Evolutionary conservation across 1,140 invertebrate species (phyloP).

Genomic region (Cydia pomonella): DNA sequence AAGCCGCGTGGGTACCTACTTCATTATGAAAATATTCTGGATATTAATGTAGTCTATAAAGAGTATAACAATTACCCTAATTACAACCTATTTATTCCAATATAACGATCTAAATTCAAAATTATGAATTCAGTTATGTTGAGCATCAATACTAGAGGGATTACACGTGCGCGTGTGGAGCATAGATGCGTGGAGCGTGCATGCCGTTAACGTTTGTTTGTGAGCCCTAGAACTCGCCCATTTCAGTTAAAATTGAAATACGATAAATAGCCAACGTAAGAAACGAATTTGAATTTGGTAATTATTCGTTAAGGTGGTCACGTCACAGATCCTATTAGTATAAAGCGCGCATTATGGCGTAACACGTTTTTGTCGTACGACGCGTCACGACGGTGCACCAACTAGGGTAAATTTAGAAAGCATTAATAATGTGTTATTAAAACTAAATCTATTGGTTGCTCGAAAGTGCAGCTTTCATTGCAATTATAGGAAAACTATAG

Average conservation of each 20-base stretch:
- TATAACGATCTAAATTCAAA: constrained; percentile 12
- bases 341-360: not conserved
- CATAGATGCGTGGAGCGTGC: not conserved
- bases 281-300: constrained; percentile 20
- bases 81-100: constrained; percentile 20
- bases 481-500: constrained; percentile 19
- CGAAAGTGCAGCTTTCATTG: constrained; percentile 1
- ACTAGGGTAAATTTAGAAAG: not conserved
- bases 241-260: not conserved
- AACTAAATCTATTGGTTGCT: not conserved
- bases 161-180: not conserved
- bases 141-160: constrained; percentile 18
- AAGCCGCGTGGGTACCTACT: constrained; percentile 16
- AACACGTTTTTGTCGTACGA: constrained; percentile 3
- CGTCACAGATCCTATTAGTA: constrained; percentile 11
- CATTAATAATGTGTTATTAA: not conserved
- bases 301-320: constrained; percentile 10
- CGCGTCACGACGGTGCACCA: not conserved
- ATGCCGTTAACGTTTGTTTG: not conserved
- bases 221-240: not conserved
- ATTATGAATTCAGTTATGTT: constrained; percentile 29
- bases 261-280: not conserved
- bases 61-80: constrained; percentile 23
- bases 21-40: constrained; percentile 28
- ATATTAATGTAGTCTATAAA: constrained; percentile 14